Conservation (phyloP, 2,797 vertebrate species). For the Onychomys leucogaster region DNA sequence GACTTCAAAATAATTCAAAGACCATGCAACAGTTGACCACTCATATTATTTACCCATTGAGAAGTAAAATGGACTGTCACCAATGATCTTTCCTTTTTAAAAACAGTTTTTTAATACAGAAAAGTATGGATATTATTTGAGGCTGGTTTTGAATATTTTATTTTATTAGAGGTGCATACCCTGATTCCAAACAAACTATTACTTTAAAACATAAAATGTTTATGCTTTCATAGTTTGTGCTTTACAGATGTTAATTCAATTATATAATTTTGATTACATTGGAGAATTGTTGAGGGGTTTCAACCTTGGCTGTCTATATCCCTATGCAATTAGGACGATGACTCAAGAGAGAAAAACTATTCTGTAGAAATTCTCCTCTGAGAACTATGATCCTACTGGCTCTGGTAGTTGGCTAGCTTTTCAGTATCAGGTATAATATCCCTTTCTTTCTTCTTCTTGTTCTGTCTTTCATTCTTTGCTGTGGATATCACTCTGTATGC, state of each 20-base stretch:
- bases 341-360: not conserved
- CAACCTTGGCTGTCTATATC: not conserved
- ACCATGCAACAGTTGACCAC: not conserved
- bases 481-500: no score
- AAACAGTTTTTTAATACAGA: not conserved
- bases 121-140: not conserved
- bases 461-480: not conserved
- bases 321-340: not conserved
- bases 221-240: not conserved
- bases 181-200: not conserved
- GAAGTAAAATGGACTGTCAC: constrained; percentile 5
- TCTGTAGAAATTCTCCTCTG: not conserved
- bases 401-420: not conserved
- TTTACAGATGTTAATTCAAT: not conserved
- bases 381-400: not conserved
- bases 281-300: not conserved
- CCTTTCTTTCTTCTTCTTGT: not conserved
- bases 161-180: not conserved
- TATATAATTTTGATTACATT: not conserved
- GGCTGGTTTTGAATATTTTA: not conserved
- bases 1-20: constrained; percentile 38
- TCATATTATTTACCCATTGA: not conserved
- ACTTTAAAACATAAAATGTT: not conserved
- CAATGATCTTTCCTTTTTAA: not conserved
- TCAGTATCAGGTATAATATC: not conserved